Evolutionary conservation across 2,797 vertebrate genomes (phyloP).

Genomic region (Catostomus latipinnis): DNA sequence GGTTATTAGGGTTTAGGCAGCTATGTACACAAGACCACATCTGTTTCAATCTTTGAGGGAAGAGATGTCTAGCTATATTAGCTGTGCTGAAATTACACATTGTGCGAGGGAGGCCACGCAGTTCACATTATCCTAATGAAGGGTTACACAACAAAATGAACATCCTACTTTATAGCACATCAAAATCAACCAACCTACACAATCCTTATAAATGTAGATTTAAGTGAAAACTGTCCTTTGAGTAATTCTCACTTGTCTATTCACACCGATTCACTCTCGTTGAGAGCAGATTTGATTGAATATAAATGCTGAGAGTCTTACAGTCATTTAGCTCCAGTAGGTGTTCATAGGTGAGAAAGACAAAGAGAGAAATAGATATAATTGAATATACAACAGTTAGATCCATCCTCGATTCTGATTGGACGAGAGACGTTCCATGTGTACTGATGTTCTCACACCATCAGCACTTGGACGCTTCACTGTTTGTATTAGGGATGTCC

Average conservation of each 20-base stretch:
- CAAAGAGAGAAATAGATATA: conserved; percentile 13
- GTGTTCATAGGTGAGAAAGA: conserved; percentile 2
- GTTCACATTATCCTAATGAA: neutral
- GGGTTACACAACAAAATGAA: neutral
- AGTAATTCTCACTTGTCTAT: neutral
- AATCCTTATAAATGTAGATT: neutral
- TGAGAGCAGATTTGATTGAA: neutral
- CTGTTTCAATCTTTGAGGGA: conserved; percentile 50
- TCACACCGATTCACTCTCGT: conserved; percentile 2
- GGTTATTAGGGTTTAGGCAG: conserved; percentile 58
- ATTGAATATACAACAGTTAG: conserved; percentile 21
- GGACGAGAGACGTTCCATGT: too few species aligned
- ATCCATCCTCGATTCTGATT: too few species aligned
- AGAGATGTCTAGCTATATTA: conserved; percentile 27
- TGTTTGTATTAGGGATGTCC: too few species aligned
- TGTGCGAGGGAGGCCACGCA: neutral
- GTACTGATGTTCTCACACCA: too few species aligned
- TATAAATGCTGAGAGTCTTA: conserved; percentile 5
- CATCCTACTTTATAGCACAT: neutral
- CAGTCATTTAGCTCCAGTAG: conserved; percentile 25
- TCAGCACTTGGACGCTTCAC: too few species aligned
- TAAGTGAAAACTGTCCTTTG: neutral
- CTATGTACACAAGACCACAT: conserved; percentile 58
- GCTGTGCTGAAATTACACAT: conserved; percentile 19
- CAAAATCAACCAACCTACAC: conserved; percentile 7